Evolutionary conservation across 2,797 vertebrate species (phyloP).

Genomic region (Oreortyx pictus): DNA sequence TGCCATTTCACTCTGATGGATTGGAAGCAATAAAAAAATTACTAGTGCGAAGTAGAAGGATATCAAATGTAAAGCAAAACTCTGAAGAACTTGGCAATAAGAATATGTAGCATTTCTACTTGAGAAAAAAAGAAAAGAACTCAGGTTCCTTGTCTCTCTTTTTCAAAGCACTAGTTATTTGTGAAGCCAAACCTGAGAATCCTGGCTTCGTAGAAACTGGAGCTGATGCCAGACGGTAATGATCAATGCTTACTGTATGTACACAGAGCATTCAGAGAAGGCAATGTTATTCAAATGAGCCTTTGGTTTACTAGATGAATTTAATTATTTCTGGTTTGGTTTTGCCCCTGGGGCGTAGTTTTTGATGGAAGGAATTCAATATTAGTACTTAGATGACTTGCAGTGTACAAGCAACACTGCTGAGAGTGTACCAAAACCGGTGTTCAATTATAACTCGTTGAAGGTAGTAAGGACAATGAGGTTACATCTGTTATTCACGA

Average conservation of each 20-base stretch:
- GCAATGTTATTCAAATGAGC: slow-evolving; percentile 68
- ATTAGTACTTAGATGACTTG: slow-evolving; percentile 72
- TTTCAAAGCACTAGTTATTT: background rate
- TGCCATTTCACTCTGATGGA: slow-evolving; percentile 11
- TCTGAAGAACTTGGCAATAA: background rate
- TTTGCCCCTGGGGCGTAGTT: slow-evolving; percentile 56
- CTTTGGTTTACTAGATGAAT: slow-evolving; percentile 61
- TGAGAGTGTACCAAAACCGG: slow-evolving; percentile 49
- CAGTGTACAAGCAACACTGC: slow-evolving; percentile 56
- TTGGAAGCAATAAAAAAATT: slow-evolving; percentile 5
- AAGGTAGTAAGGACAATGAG: slow-evolving; percentile 72
- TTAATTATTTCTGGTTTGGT: slow-evolving; percentile 72
- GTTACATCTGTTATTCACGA: slow-evolving; percentile 71
- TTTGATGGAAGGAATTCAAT: slow-evolving; percentile 75
- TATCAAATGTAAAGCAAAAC: background rate
- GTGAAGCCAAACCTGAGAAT: slow-evolving; percentile 7
- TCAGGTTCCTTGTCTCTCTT: background rate
- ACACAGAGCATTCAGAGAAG: slow-evolving; percentile 44
- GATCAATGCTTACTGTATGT: slow-evolving; percentile 44
- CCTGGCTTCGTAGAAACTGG: background rate
- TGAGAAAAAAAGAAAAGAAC: background rate
- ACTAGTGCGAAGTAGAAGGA: background rate
- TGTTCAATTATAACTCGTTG: slow-evolving; percentile 74
- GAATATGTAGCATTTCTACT: background rate
- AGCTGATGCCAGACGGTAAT: slow-evolving; percentile 13